Evolutionary conservation across 2,888 invertebrate species (phyloP).

Genomic region (Lacanobia wlatinum): DNA sequence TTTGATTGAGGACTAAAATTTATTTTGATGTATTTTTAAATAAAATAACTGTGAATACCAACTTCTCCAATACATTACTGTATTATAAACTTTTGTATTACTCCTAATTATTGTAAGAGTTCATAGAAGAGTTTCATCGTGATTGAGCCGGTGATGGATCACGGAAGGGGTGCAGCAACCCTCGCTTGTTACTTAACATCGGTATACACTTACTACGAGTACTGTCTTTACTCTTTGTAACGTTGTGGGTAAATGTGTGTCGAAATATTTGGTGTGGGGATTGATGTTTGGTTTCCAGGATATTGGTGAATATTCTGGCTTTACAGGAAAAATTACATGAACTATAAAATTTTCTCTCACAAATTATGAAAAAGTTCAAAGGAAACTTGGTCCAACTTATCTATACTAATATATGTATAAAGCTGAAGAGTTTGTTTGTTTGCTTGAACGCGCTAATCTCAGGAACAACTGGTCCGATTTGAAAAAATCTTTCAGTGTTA

Average conservation of each 20-base stretch:
- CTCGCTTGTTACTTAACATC: conserved; percentile 63
- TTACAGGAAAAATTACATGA: not conserved
- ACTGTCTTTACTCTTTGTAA: conserved; percentile 37
- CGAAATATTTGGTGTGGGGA: not conserved
- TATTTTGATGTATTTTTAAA: too few species aligned
- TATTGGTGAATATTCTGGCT: not conserved
- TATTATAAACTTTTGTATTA: conserved; percentile 60
- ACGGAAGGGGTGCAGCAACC: conserved; percentile 73
- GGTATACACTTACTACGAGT: conserved; percentile 61
- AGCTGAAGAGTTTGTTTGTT: too few species aligned
- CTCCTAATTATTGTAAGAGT: conserved; percentile 64
- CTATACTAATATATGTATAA: too few species aligned
- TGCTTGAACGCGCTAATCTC: too few species aligned
- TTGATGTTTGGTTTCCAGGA: not conserved
- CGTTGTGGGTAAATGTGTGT: conserved; percentile 8
- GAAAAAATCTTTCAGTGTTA: too few species aligned
- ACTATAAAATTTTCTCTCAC: not conserved
- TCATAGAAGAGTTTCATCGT: conserved; percentile 65
- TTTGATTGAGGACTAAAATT: too few species aligned
- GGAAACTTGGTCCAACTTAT: too few species aligned
- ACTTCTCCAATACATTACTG: conserved; percentile 41
- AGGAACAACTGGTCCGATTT: too few species aligned
- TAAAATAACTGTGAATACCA: not conserved
- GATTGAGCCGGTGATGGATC: conserved; percentile 81
- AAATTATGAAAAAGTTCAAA: too few species aligned